Conservation (phyloP, 2,797 vertebrate species). For the Thaleichthys pacificus region DNA sequence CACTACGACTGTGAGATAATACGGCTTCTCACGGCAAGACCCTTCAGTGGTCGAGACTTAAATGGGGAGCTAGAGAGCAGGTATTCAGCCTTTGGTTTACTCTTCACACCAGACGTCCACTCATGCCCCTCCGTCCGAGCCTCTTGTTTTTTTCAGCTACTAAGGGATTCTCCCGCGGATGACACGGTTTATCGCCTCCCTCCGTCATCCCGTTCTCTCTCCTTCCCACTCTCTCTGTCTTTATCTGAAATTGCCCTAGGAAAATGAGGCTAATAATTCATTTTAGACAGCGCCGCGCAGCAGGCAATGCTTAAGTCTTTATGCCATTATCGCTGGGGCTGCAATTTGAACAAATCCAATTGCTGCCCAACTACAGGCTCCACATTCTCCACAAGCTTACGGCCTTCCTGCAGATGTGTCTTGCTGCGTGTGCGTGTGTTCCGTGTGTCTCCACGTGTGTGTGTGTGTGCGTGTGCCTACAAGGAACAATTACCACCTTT, state of each 20-base stretch:
- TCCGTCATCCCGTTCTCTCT: slow-evolving; percentile 20
- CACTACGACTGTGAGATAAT: slow-evolving; percentile 23
- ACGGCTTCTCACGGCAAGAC: slow-evolving; percentile 13
- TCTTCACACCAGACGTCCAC: not conserved
- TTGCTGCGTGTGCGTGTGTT: slow-evolving; percentile 9
- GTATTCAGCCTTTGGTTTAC: slow-evolving; percentile 30
- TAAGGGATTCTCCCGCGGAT: slow-evolving; percentile 43
- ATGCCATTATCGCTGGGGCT: slow-evolving; percentile 51
- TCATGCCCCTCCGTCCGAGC: not conserved
- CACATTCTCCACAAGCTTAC: slow-evolving; percentile 30
- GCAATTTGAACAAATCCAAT: slow-evolving; percentile 56
- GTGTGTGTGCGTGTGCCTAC: slow-evolving; percentile 4
- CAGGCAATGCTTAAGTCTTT: slow-evolving; percentile 65
- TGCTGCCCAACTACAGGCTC: slow-evolving; percentile 42
- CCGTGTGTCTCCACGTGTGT: slow-evolving; percentile 18
- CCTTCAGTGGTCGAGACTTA: slow-evolving; percentile 15
- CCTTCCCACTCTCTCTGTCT: slow-evolving; percentile 37
- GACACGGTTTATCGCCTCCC: slow-evolving; percentile 45
- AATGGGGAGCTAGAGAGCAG: slow-evolving; percentile 30
- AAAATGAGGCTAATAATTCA: slow-evolving; percentile 72
- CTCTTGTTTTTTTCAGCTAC: slow-evolving; percentile 43
- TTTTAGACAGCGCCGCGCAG: slow-evolving; percentile 61
- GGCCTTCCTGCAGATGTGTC: slow-evolving; percentile 28
- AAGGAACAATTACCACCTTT: slow-evolving; percentile 15
- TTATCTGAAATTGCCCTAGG: slow-evolving; percentile 62